Base-by-base conservation (phyloP, 2,113 vertebrate genomes). In the Macrotus californicus region DNA sequence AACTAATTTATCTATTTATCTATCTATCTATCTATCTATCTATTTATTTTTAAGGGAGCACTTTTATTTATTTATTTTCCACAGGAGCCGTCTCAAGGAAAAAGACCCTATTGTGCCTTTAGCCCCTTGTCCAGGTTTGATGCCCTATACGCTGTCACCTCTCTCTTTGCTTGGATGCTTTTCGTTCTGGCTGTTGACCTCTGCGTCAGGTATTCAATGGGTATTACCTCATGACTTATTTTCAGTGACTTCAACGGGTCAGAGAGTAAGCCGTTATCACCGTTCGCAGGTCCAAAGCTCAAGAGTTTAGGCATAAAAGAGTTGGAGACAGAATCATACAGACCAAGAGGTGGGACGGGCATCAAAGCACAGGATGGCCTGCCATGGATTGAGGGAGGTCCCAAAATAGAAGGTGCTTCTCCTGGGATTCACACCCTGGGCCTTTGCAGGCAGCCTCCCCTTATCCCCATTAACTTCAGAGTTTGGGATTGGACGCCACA, bases 361-460 rank as follows among this genome's bases (percentile, higher is more conserved):
- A 29, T 73, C 77, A 88, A 87, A 87, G 80, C 84, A 18, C 50
- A 90, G 80, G 66, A 66, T 39, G 26, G 75, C 50, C 67, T 7
- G 50, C 69, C 46, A 15, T 8, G 59, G 54, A 50, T 48, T 36
- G 72, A 73, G 89, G 73, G 85, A 76, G 18, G 52, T 61, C 95
- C 94, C 81, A 90, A 88, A 97, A 97, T 96, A 97, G 97, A 96
- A 95, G 70, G 85, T 12, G 56, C 73, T 96, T 91, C 91, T 96
- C 94, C 80, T 84, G 80, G 93, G 95, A 95, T 91, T 96, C 96
- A 92, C 72, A 86, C 70, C 80, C 39, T 22, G 36, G 81, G 93
- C 76, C 39, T 94, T 94, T 90, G 93, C 90, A 87, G 88, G 43
- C 26, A 79, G 92, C 95, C 94, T 72, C 67, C 82, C 70, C 84